These are phyloP conservation scores for Protophormia terraenovae DNA, from an alignment of 2,888 invertebrate genomes.

Conservation along the genomic window DNA sequence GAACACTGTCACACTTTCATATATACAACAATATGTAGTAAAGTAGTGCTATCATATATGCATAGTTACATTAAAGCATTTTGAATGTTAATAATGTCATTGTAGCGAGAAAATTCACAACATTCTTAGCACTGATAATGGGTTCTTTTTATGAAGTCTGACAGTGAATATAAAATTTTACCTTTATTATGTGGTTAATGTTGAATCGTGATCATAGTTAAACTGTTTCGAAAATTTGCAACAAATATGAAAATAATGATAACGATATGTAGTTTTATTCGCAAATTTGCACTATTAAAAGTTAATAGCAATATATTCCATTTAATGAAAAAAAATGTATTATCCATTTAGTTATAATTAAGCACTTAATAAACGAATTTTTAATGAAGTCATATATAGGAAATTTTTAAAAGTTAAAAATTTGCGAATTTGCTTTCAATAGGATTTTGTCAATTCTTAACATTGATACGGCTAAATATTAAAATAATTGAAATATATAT, in stretches of 20 bases:
- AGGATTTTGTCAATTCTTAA: too few species aligned
- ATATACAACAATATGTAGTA: not conserved
- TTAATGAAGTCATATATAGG: too few species aligned
- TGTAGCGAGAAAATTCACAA: constrained; percentile 43
- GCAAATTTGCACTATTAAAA: not conserved
- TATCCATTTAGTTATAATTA: not conserved
- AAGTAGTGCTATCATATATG: not conserved
- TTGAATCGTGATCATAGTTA: constrained; percentile 15
- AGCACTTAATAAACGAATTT: not conserved
- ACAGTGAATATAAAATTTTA: constrained; percentile 49
- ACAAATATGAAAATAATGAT: constrained; percentile 10
- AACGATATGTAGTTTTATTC: not conserved
- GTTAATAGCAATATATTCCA: not conserved
- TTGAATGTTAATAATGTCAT: constrained; percentile 52
- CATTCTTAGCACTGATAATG: constrained; percentile 47
- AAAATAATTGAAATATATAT: too few species aligned
- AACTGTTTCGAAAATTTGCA: constrained; percentile 12
- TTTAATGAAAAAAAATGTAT: not conserved
- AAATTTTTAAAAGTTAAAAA: not conserved
- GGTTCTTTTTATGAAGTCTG: constrained; percentile 29
- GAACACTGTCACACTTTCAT: not conserved
- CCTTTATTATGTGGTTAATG: constrained; percentile 55
- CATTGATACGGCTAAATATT: too few species aligned
- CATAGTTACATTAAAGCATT: constrained; percentile 1
- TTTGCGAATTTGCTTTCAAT: too few species aligned